Evolutionary conservation across 1,140 invertebrate genomes (phyloP), one percentile per base, ranked within the genome.

Genomic region (Tetranychus cinnabarinus): DNA sequence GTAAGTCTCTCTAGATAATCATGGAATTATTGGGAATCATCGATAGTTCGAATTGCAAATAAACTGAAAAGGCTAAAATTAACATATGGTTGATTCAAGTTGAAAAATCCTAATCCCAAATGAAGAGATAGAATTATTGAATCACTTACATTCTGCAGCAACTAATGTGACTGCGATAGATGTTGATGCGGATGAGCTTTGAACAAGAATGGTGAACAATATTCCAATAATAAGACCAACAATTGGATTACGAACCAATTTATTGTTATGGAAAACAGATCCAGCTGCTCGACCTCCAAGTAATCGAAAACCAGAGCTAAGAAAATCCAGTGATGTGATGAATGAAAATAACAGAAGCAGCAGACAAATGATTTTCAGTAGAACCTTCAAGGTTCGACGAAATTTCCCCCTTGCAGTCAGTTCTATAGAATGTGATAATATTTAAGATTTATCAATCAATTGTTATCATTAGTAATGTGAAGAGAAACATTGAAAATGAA

Each of bases 131-230:
- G 6, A 31, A 36, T 1, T 3, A 56, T 6, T 36, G 12, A 15
- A 50, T 23, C 23, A 23, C 55, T 56, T 39, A 56, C 55, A 56
- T 13, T 69, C 69, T 31, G 77, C 72, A 6, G 74, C 75, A 5
- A 82, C 78, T 77, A 81, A 79, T 55, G 76, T 76, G 33, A 81
- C 79, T 35, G 81, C 70, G 35, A 81, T 78, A 2, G 77, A 79
- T 0, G 77, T 80, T 2, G 78, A 76, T 2, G 80, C 81, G 6
- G 77, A 78, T 10, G 77, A 78, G 66, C 75, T 77, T 69, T 82
- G 80, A 5, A 82, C 73, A 2, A 81, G 67, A 0, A 81, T 77
- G 0, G 80, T 81, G 2, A 75, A 74, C 61, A 81, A 66, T 56
- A 81, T 74, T 12, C 80, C 79, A 50, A 81, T 74, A 74, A 81